Evolutionary conservation across 2,113 vertebrate genomes (phyloP).

Genomic region (Pelecanus crispus): DNA sequence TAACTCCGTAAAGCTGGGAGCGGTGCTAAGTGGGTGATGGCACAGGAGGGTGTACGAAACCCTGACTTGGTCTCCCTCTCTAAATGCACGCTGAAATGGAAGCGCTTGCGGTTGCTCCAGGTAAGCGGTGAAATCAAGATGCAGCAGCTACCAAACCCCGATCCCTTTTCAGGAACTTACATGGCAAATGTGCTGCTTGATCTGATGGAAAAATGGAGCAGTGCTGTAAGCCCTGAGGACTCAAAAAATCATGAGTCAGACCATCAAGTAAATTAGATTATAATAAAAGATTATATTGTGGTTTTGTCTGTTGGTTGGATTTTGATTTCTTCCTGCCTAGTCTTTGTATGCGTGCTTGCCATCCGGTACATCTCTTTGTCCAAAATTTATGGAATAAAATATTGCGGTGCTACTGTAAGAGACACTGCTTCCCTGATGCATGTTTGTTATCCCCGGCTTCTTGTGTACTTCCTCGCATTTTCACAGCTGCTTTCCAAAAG

Average conservation of each 20-base stretch:
- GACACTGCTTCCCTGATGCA: background rate
- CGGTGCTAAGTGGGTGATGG: background rate
- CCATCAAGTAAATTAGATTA: background rate
- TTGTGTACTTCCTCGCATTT: background rate
- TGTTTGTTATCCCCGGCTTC: background rate
- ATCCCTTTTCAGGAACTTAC: background rate
- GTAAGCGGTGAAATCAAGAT: background rate
- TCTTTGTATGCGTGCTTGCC: background rate
- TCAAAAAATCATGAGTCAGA: slow-evolving; percentile 1
- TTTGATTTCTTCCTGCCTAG: background rate
- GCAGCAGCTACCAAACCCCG: background rate
- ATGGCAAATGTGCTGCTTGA: background rate
- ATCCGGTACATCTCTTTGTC: background rate
- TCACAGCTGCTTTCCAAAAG: background rate
- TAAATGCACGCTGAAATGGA: accelerated
- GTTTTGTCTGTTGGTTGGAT: background rate
- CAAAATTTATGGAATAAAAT: background rate
- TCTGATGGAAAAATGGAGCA: background rate
- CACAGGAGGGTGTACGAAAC: background rate
- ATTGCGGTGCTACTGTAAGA: background rate
- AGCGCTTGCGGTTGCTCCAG: too few species aligned
- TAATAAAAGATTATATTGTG: slow-evolving; percentile 2
- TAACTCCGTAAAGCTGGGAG: background rate
- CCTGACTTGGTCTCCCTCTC: background rate
- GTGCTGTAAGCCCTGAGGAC: background rate